phyloP scores from a whole-genome alignment of 1,140 invertebrate genomes.

The Drosophila bipectinata region DNA sequence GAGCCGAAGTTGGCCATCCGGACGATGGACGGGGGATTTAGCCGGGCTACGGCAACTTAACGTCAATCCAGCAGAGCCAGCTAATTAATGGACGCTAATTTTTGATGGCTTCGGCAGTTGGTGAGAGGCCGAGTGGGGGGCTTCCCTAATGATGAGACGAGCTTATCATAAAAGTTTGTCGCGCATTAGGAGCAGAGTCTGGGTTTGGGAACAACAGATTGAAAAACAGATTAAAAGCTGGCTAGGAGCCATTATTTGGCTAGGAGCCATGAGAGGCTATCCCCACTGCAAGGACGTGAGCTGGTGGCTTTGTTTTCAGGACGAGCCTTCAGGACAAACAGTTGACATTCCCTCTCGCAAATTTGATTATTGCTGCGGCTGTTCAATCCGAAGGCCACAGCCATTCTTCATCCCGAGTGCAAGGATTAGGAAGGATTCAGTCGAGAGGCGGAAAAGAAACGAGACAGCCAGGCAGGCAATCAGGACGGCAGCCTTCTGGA shows the following conservation, averaged over 20 bases:
- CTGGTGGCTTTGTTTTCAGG: background rate
- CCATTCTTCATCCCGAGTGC: background rate
- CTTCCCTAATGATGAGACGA: conserved; percentile 13
- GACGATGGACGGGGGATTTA: background rate
- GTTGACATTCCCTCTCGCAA: background rate
- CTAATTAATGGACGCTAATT: conserved; percentile 79
- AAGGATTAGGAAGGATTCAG: conserved; percentile 21
- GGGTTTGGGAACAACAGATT: conserved; percentile 2
- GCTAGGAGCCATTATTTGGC: background rate
- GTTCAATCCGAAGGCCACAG: background rate
- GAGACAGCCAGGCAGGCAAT: conserved; percentile 39
- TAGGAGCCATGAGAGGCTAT: no score
- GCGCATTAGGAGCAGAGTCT: conserved; percentile 52
- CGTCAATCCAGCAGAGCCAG: conserved; percentile 66
- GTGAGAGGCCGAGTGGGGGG: background rate
- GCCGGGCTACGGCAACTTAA: conserved; percentile 58
- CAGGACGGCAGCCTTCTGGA: conserved; percentile 56
- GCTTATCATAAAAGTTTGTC: conserved; percentile 61
- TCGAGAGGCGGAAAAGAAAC: background rate
- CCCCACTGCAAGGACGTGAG: background rate
- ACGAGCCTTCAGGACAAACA: background rate
- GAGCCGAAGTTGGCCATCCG: background rate
- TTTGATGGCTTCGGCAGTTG: conserved; percentile 36
- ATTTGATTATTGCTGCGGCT: background rate
- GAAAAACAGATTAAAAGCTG: conserved; percentile 10